Percentiles rank a stretch among this genome's conserved stretches.
Conservation (phyloP, 2,113 vertebrate genomes). For the Salminus brasiliensis region DNA sequence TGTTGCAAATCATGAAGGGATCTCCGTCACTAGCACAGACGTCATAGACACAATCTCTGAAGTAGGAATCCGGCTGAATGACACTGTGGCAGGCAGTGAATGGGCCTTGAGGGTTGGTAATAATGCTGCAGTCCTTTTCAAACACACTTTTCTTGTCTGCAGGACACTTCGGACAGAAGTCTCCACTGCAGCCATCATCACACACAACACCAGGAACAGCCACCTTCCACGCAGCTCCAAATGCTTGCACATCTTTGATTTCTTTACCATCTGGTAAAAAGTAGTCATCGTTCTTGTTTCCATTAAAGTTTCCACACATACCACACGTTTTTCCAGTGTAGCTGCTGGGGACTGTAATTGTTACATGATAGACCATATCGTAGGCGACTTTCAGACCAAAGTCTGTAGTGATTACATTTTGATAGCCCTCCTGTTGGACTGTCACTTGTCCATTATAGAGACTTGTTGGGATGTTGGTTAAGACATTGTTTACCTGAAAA, state of each 20-base stretch:
- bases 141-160: slow-evolving; percentile 47
- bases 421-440: slow-evolving; percentile 40
- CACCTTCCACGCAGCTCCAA: slow-evolving; percentile 64
- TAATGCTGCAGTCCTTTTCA: slow-evolving; percentile 56
- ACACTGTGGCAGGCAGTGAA: slow-evolving; percentile 60
- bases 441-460: slow-evolving; percentile 40
- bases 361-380: slow-evolving; percentile 61
- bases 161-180: slow-evolving; percentile 25
- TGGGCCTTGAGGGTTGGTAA: slow-evolving; percentile 54
- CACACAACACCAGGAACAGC: slow-evolving; percentile 52
- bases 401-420: slow-evolving; percentile 52
- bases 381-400: slow-evolving; percentile 66
- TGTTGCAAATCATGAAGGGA: slow-evolving; percentile 47
- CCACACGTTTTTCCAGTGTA: slow-evolving; percentile 64
- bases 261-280: slow-evolving; percentile 49
- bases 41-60: slow-evolving; percentile 63
- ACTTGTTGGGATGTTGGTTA: slow-evolving; percentile 37
- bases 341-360: slow-evolving; percentile 59
- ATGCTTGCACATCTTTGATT: slow-evolving; percentile 34
- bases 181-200: slow-evolving; percentile 55
- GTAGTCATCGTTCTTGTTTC: slow-evolving; percentile 49
- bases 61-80: slow-evolving; percentile 60
- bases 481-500: slow-evolving; percentile 61
- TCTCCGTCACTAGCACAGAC: slow-evolving; percentile 47
- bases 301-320: slow-evolving; percentile 70